phyloP scores from a whole-genome alignment of 2,797 vertebrate genomes.

The Hypotaenidia okinawae region DNA sequence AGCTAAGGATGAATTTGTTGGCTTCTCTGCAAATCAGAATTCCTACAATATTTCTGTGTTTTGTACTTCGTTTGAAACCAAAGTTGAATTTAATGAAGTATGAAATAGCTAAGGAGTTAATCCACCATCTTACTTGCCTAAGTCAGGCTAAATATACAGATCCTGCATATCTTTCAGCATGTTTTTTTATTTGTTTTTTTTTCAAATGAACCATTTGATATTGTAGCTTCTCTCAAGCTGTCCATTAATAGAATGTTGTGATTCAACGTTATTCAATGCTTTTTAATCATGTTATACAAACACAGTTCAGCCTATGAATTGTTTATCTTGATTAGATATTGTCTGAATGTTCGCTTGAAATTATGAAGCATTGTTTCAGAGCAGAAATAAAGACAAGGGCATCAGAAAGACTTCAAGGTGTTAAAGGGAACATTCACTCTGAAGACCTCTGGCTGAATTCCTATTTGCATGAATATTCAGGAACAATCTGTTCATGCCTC shows the following conservation, averaged over 20 bases:
- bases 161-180: not conserved
- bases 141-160: not conserved
- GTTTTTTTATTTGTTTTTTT: not conserved
- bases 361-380: not conserved
- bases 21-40: not conserved
- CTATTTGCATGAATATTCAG: slow-evolving; percentile 5
- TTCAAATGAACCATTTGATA: not conserved
- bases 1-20: not conserved
- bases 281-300: slow-evolving; percentile 52
- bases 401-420: not conserved
- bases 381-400: not conserved
- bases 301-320: not conserved
- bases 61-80: not conserved
- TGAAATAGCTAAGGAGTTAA: not conserved
- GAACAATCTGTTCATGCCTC: not conserved
- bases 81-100: not conserved
- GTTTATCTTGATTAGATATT: slow-evolving; percentile 44
- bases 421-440: not conserved
- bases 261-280: not conserved
- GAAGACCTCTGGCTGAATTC: slow-evolving; percentile 16
- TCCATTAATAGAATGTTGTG: slow-evolving; percentile 13
- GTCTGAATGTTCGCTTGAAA: slow-evolving; percentile 12
- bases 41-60: not conserved
- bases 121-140: not conserved
- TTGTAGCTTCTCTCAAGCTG: not conserved